Percentiles rank a stretch among this genome's conserved stretches.
Conservation (phyloP, 35 echinoderm and acorn worm species). For the Heliocidaris tuberculata region DNA sequence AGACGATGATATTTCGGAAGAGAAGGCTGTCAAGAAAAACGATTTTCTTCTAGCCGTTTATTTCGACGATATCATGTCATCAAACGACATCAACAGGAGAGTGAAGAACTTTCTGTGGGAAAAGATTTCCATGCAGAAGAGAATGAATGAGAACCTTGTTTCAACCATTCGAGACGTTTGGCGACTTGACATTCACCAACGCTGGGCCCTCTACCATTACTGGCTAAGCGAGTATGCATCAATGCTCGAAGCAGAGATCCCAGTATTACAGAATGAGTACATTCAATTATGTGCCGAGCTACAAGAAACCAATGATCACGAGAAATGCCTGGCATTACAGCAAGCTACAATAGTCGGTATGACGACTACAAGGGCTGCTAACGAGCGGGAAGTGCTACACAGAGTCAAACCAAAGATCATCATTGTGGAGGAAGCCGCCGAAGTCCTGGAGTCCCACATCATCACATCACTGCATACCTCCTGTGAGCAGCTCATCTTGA, state of each 20-base stretch:
- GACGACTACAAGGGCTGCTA: slow-evolving; percentile 67
- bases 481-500: slow-evolving; percentile 70
- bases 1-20: not conserved
- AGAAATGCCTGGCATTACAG: not conserved
- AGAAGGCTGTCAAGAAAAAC: not conserved
- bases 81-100: not conserved
- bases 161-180: slow-evolving; percentile 51
- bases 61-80: not conserved
- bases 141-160: not conserved
- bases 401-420: slow-evolving; percentile 53
- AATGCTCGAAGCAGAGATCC: not conserved
- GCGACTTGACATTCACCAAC: slow-evolving; percentile 26
- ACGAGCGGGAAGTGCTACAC: slow-evolving; percentile 40
- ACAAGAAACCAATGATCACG: slow-evolving; percentile 39
- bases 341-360: slow-evolving; percentile 59
- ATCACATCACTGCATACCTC: slow-evolving; percentile 37
- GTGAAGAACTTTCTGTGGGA: not conserved
- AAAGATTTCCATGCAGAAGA: not conserved
- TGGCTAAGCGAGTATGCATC: slow-evolving; percentile 57
- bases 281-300: slow-evolving; percentile 39
- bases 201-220: slow-evolving; percentile 78
- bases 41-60: not conserved
- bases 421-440: slow-evolving; percentile 70
- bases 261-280: not conserved
- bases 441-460: slow-evolving; percentile 56